Percentiles rank a stretch among this genome's conserved stretches.
phyloP scores from a whole-genome alignment of 2,888 invertebrate genomes.

The Shargacucullia verbasci region DNA sequence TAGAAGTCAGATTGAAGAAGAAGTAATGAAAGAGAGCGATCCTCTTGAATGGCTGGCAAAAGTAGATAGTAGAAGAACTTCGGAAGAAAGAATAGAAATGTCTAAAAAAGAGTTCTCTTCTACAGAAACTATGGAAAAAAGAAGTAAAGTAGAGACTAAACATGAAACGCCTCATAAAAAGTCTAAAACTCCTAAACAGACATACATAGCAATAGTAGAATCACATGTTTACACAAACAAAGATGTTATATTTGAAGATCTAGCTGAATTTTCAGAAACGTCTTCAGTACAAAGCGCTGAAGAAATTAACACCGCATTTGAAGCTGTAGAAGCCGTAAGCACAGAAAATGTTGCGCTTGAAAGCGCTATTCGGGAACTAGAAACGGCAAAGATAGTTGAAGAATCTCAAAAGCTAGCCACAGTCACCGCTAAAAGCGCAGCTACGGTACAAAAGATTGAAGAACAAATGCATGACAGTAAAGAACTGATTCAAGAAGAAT shows the following conservation, averaged over 20 bases:
- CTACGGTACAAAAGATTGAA: constrained; percentile 49
- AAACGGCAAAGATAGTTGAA: constrained; percentile 55
- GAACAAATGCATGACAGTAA: constrained; percentile 45
- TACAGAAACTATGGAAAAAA: constrained; percentile 59
- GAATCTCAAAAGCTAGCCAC: constrained; percentile 49
- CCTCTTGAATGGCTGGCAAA: constrained; percentile 74
- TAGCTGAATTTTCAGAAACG: constrained; percentile 68
- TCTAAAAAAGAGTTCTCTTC: constrained; percentile 55
- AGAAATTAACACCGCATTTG: constrained; percentile 60
- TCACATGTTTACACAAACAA: constrained; percentile 82
- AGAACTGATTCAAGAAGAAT: constrained; percentile 51
- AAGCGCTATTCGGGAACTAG: constrained; percentile 49
- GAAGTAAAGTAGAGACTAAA: constrained; percentile 54
- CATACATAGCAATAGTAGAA: constrained; percentile 81
- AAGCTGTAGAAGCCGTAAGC: constrained; percentile 53
- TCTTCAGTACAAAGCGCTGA: constrained; percentile 66
- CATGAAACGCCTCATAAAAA: constrained; percentile 58
- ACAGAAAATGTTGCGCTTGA: constrained; percentile 59
- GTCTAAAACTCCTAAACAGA: constrained; percentile 69
- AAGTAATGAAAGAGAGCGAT: constrained; percentile 68
- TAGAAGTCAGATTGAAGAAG: constrained; percentile 71
- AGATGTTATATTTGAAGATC: constrained; percentile 76
- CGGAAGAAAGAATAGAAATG: constrained; percentile 52
- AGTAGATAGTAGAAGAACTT: constrained; percentile 58
- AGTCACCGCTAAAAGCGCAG: constrained; percentile 46